Conservation (phyloP, 2,888 invertebrate genomes). For the Glyphotaelius pellucidus region DNA sequence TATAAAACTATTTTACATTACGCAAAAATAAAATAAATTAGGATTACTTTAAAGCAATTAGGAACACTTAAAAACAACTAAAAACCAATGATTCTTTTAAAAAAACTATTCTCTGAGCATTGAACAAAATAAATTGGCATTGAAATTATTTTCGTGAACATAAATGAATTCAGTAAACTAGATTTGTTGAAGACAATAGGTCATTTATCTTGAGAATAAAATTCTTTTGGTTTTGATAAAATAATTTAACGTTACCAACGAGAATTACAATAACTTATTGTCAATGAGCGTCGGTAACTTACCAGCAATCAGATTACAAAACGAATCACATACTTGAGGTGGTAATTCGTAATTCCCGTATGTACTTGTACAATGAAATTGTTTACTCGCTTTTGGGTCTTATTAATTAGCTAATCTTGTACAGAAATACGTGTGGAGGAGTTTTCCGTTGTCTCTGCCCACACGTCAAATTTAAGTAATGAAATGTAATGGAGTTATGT, state of each 20-base stretch:
- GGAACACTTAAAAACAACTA: not conserved
- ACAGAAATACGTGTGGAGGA: not conserved
- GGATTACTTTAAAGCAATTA: not conserved
- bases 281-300: not conserved
- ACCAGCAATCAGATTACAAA: not conserved
- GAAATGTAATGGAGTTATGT: not conserved
- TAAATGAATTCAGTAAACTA: not conserved
- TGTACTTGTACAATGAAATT: not conserved
- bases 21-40: no score
- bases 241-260: not conserved
- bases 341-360: not conserved
- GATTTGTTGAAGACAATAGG: no score
- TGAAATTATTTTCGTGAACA: not conserved
- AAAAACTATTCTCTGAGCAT: not conserved
- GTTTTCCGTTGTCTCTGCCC: not conserved
- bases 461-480: not conserved
- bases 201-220: no score
- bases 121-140: not conserved
- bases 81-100: not conserved
- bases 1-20: not conserved
- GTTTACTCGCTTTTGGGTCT: not conserved
- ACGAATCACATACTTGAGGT: not conserved
- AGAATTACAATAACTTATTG: not conserved
- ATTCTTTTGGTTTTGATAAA: not conserved
- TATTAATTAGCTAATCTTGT: not conserved